Evolutionary conservation across 2,113 vertebrate species (phyloP).

Genomic region (Oncorhynchus gorbuscha): DNA sequence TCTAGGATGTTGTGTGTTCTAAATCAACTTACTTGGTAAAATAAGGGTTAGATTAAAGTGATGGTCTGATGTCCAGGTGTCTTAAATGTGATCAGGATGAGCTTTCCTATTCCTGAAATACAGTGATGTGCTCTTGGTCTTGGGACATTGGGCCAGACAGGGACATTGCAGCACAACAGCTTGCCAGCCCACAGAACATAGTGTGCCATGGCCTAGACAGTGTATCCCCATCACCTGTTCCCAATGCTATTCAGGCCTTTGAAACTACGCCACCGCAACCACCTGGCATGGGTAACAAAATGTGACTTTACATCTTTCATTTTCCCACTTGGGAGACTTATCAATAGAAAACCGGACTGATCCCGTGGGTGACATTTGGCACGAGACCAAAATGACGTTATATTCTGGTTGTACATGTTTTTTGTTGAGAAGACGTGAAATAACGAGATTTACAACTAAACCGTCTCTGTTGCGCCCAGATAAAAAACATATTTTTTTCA

Average conservation of each 20-base stretch:
- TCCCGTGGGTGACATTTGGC: no score
- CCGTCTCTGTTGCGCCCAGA: no score
- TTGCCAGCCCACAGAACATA: slow-evolving; percentile 16
- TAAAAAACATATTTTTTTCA: no score
- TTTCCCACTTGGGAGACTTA: no score
- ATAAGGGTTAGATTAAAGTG: background rate
- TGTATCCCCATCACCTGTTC: slow-evolving; percentile 30
- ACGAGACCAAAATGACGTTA: no score
- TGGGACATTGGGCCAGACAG: slow-evolving; percentile 46
- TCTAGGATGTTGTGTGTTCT: no score
- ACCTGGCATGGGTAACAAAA: background rate
- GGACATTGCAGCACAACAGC: slow-evolving; percentile 22
- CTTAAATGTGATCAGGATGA: background rate
- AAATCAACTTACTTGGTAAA: no score
- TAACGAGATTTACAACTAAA: no score
- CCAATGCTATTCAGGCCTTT: background rate
- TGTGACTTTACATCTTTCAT: background rate
- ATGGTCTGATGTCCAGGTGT: background rate
- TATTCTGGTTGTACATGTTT: no score
- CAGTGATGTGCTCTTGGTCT: slow-evolving; percentile 39
- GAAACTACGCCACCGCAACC: background rate
- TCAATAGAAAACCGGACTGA: no score
- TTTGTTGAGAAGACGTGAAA: no score
- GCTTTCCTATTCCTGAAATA: slow-evolving; percentile 26
- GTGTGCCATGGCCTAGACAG: slow-evolving; percentile 15